phyloP scores from a whole-genome alignment of 2,797 vertebrate genomes.

The Otolemur crassicaudatus region DNA sequence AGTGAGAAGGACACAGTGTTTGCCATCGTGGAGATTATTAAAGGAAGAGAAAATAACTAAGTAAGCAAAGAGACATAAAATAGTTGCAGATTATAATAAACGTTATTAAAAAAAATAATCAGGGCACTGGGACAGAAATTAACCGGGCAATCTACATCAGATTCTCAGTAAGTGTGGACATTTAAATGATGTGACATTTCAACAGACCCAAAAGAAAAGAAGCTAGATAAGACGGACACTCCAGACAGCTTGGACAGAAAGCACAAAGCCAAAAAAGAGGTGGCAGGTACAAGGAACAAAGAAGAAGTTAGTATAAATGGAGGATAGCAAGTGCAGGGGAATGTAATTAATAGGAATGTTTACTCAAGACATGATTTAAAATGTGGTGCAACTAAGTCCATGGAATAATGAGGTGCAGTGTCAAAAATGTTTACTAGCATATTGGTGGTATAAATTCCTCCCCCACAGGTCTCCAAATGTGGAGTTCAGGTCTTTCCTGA shows the following conservation, averaged over 20 bases:
- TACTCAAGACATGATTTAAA: neutral
- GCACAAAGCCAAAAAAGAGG: neutral
- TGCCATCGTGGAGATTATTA: neutral
- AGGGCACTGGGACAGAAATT: neutral
- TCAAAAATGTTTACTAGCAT: neutral
- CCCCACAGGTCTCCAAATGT: neutral
- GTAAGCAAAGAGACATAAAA: neutral
- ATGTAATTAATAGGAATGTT: neutral
- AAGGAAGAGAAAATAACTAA: constrained; percentile 5
- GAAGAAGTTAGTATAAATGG: neutral
- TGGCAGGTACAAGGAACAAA: neutral
- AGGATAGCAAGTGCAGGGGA: neutral
- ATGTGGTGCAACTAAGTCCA: neutral
- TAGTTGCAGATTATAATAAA: neutral
- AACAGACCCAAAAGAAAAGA: neutral
- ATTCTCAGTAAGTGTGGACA: neutral
- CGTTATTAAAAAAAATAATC: neutral
- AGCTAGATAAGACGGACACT: neutral
- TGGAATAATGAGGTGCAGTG: neutral
- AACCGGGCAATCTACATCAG: neutral
- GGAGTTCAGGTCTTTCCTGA: neutral
- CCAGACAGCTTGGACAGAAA: neutral
- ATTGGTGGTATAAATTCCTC: neutral
- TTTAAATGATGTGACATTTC: neutral
- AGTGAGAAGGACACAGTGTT: neutral